These are phyloP conservation scores for Panurus biarmicus DNA, from an alignment of 2,113 vertebrate species.

Conservation along the genomic window DNA sequence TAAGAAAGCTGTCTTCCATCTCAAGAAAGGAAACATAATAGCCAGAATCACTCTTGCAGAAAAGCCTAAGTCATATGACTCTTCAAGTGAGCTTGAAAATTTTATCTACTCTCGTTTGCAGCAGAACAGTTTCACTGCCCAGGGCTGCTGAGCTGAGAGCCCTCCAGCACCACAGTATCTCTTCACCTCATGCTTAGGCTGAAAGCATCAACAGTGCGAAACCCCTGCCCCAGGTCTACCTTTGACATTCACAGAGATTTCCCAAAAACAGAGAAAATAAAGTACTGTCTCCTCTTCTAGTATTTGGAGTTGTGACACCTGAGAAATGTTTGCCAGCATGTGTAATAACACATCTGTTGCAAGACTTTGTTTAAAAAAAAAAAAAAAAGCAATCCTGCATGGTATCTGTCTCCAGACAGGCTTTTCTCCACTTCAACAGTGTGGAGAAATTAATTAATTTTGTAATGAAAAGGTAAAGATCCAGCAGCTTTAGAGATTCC, in stretches of 20 bases:
- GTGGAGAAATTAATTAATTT: not conserved
- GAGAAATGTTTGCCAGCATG: fast-evolving
- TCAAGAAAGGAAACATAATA: not conserved
- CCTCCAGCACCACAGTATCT: not conserved
- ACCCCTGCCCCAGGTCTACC: not conserved
- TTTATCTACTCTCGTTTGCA: not conserved
- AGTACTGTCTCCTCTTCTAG: fast-evolving
- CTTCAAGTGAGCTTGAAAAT: not conserved
- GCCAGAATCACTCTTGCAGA: not conserved
- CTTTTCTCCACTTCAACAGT: not conserved
- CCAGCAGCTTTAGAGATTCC: not conserved
- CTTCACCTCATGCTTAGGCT: not conserved
- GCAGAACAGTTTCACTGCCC: not conserved
- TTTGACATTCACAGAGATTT: not conserved
- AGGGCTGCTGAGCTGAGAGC: not conserved
- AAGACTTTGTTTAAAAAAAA: not conserved
- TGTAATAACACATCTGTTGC: not conserved
- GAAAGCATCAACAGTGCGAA: not conserved
- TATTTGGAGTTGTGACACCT: not conserved
- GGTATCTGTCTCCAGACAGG: not conserved
- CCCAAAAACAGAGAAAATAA: not conserved
- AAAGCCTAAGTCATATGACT: not conserved
- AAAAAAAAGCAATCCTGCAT: not conserved
- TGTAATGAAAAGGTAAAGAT: not conserved
- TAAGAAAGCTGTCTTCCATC: not conserved